These are phyloP conservation scores for Heliornis fulica DNA, from an alignment of 2,113 vertebrate genomes.

Conservation along the genomic window DNA sequence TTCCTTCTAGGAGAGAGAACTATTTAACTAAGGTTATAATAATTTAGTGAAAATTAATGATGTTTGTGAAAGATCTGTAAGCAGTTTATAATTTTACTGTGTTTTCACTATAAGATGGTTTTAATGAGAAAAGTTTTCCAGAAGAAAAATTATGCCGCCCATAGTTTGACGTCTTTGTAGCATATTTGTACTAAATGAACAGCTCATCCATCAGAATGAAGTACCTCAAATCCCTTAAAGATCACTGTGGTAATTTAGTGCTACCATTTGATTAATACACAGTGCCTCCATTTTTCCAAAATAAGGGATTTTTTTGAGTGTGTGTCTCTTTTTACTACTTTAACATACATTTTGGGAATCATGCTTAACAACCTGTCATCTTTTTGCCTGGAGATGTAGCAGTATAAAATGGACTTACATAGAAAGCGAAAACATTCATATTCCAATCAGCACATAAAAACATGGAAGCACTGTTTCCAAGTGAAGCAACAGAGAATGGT, in stretches of 20 bases:
- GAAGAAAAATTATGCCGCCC: slow-evolving; percentile 8
- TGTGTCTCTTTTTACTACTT: neutral
- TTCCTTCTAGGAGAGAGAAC: neutral
- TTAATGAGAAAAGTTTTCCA: neutral
- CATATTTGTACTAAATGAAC: slow-evolving; percentile 19
- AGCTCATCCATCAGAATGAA: slow-evolving; percentile 26
- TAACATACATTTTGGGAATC: neutral
- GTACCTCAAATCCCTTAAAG: slow-evolving; percentile 15
- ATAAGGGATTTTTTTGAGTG: neutral
- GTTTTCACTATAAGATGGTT: neutral
- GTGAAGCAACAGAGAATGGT: neutral
- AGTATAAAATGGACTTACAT: neutral
- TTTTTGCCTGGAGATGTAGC: neutral
- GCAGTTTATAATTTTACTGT: neutral
- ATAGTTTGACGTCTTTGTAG: neutral
- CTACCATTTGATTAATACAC: slow-evolving; percentile 27
- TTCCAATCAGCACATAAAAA: neutral
- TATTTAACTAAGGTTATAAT: neutral
- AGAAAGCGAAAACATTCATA: neutral
- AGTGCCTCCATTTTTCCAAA: neutral
- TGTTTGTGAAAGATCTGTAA: neutral
- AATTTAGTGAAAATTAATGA: neutral
- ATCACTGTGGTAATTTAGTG: slow-evolving; percentile 14
- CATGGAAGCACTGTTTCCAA: neutral
- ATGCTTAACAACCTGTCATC: neutral